Evolutionary conservation across 2,113 vertebrate genomes (phyloP), one percentile per base, ranked within the genome.

Genomic region (Heterotilapia buettikoferi): DNA sequence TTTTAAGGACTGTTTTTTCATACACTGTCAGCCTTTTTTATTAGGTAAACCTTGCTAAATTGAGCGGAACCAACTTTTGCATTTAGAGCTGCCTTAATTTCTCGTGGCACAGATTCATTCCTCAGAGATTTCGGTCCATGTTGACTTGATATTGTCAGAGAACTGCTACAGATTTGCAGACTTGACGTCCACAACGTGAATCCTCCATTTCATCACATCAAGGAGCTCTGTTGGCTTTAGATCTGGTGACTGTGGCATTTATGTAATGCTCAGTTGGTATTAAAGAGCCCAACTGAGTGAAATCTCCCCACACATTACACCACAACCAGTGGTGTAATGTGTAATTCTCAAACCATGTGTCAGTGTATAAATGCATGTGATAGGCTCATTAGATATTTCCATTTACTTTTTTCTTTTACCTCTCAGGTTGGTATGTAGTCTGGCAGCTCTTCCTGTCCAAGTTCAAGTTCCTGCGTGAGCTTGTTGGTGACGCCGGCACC

Each of bases 391-490:
- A 73, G 8, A 45, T 24, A 73, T 45, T 73, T 73, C 2, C 7
- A 73, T 16, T 73, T 26, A 73, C 61, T 38, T 38, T 68, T 68
- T 6, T 53, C 63, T 78, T 24, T 29, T 82, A 92, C 6, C 54
- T 54, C 80, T 33, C 94, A 99, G 99, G 99, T 89, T 99, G 99
- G 98, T 99, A 98, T 86, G 98, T 99, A 88, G 98, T 99, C 84
- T 99, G 99, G 99, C 98, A 99, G 83, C 97, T 99, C 83, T 99
- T 99, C 96, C 90, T 99, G 90, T 99, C 98, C 38, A 99, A 99
- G 96, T 99, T 99, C 96, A 99, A 99, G 95, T 99, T 99, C 96
- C 96, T 99, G 86, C 97, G 98, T 29, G 98, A 99, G 91, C 95
- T 99, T 11, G 96, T 99, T 38, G 98, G 98, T 12, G 98, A 99